Evolutionary conservation across 2,797 vertebrate genomes (phyloP).

Genomic region (Helicolenus hilgendorfi): DNA sequence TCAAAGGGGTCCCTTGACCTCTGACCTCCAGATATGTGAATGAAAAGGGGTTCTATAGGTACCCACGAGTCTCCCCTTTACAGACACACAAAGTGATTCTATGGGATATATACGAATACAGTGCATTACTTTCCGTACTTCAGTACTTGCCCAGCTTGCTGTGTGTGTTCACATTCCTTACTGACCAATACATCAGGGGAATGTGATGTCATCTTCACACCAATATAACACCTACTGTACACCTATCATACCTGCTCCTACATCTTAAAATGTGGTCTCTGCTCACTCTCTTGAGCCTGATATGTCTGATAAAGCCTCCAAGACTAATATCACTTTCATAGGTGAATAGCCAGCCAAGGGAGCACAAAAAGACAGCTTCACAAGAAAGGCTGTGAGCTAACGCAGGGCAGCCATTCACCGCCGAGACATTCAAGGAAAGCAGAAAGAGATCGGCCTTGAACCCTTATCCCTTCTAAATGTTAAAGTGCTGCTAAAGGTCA

Average conservation of each 20-base stretch:
- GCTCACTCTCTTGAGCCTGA: conserved; percentile 3
- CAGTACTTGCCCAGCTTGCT: too few species aligned
- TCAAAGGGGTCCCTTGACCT: too few species aligned
- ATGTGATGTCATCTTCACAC: neutral
- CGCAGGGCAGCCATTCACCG: conserved; percentile 16
- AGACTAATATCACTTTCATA: conserved; percentile 30
- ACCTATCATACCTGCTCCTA: neutral
- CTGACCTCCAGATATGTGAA: too few species aligned
- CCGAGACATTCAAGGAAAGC: neutral
- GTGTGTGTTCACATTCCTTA: neutral
- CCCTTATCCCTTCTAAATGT: conserved; percentile 49
- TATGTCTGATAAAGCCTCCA: conserved; percentile 19
- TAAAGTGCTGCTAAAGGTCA: conserved; percentile 55
- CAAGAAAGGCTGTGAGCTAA: conserved; percentile 14
- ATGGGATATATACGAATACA: too few species aligned
- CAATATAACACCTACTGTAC: neutral
- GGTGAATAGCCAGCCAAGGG: conserved; percentile 12
- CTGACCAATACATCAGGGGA: neutral
- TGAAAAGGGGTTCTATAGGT: too few species aligned
- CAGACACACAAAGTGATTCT: too few species aligned
- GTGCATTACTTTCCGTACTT: too few species aligned
- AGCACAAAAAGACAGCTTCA: conserved; percentile 24
- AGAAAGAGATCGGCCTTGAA: conserved; percentile 3
- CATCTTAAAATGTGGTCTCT: neutral
- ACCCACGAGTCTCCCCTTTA: too few species aligned